Evolutionary conservation across 1,140 invertebrate species (phyloP).

Genomic region (Zelostemma sp.): DNA sequence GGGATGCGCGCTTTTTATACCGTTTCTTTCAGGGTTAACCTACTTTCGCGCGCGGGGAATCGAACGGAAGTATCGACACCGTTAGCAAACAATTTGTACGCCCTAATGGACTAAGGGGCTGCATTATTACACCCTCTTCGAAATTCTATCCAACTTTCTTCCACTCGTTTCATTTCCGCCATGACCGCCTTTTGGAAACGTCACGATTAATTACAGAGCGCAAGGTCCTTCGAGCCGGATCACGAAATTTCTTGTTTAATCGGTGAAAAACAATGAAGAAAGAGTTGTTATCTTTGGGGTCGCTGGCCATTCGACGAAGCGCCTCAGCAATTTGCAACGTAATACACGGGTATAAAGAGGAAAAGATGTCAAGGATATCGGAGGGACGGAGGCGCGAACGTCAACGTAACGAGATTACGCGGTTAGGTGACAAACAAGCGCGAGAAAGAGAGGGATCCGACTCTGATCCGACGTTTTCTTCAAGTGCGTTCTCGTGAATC

Average conservation of each 20-base stretch:
- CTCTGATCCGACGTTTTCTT: not conserved
- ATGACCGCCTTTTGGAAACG: too few relatives aligned
- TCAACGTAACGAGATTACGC: conserved; percentile 59
- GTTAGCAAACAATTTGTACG: conserved; percentile 9
- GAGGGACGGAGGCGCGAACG: conserved; percentile 32
- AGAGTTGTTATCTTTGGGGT: too few relatives aligned
- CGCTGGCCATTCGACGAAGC: conserved; percentile 47
- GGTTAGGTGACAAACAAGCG: conserved; percentile 56
- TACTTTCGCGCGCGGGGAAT: conserved; percentile 24
- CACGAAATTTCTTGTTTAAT: too few relatives aligned
- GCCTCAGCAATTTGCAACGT: conserved; percentile 9
- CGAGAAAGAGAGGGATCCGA: too few relatives aligned
- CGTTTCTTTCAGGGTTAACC: conserved; percentile 32
- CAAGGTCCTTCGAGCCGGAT: too few relatives aligned
- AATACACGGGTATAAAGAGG: conserved; percentile 3
- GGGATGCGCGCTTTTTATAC: conserved; percentile 13
- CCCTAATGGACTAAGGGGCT: not conserved
- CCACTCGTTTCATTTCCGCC: too few relatives aligned
- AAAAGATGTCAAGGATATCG: conserved; percentile 64
- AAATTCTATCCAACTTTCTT: too few relatives aligned
- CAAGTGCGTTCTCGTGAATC: conserved; percentile 24
- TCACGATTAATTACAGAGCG: too few relatives aligned
- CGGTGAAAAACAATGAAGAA: conserved; percentile 15
- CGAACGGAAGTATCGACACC: conserved; percentile 36
- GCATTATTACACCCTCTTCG: not conserved